Evolutionary conservation across 2,888 invertebrate species (phyloP).

Genomic region (Drosophila setosimentum): DNA sequence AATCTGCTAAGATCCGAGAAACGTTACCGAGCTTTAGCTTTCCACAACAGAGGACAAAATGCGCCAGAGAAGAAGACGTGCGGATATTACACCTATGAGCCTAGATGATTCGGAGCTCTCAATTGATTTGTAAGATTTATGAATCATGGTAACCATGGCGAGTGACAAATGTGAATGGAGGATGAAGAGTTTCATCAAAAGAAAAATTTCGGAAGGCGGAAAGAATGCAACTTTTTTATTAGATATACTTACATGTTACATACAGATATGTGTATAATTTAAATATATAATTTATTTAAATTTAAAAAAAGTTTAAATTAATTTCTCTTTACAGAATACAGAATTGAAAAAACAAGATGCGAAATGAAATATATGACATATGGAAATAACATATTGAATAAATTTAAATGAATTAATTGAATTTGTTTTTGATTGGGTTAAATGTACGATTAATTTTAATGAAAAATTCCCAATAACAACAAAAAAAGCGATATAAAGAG

Average conservation of each 20-base stretch:
- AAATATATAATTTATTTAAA: not conserved
- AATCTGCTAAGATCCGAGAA: not conserved
- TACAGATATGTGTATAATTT: not conserved
- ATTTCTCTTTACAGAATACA: not conserved
- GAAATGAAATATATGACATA: not conserved
- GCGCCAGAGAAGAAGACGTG: not conserved
- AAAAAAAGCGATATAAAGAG: not conserved
- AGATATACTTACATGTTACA: not conserved
- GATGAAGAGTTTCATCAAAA: not conserved
- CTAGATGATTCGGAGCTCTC: not conserved
- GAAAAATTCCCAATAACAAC: not conserved
- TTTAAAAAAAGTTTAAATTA: not conserved
- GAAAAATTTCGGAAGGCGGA: not conserved
- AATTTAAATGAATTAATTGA: not conserved
- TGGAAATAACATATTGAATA: not conserved
- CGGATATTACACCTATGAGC: not conserved
- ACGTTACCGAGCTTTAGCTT: not conserved
- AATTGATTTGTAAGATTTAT: not conserved
- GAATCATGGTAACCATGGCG: not conserved
- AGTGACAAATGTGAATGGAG: not conserved
- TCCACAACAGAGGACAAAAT: not conserved
- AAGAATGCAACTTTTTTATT: not conserved
- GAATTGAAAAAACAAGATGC: not conserved
- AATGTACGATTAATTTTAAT: not conserved
- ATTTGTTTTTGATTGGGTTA: not conserved